phyloP scores from a whole-genome alignment of 2,888 invertebrate genomes.

The Phyllotreta striolata region DNA sequence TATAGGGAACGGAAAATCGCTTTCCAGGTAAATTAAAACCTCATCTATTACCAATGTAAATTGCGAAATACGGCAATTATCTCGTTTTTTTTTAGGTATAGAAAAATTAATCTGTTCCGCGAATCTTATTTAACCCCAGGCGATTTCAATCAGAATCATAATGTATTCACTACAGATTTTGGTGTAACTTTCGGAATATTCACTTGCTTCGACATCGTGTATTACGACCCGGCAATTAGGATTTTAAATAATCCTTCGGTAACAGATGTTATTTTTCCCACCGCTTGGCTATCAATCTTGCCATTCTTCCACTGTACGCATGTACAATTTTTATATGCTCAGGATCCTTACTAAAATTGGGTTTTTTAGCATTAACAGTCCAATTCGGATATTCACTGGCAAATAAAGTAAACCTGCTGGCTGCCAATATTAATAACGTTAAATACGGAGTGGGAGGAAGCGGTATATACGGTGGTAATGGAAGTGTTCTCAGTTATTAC shows the following conservation, averaged over 20 bases:
- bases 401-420: conserved; percentile 48
- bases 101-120: conserved; percentile 47
- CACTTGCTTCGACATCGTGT: conserved; percentile 45
- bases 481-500: conserved; percentile 36
- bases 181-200: conserved; percentile 47
- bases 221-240: conserved; percentile 44
- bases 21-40: too few species aligned
- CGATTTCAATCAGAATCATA: conserved; percentile 30
- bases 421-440: conserved; percentile 44
- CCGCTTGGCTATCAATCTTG: conserved; percentile 44
- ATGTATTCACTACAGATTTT: conserved; percentile 46
- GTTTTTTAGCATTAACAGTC: conserved; percentile 44
- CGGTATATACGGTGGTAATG: conserved; percentile 45
- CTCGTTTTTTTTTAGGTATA: conserved; percentile 43
- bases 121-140: conserved; percentile 47
- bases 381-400: conserved; percentile 47
- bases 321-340: too few species aligned
- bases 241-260: conserved; percentile 39
- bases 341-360: too few species aligned
- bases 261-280: conserved; percentile 45
- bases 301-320: conserved; percentile 49
- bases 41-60: background rate
- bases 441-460: conserved; percentile 44
- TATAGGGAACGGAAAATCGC: too few species aligned
- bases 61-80: background rate